A percentile compares a stretch with the other conserved stretches of the same genome.
phyloP scores from a whole-genome alignment of 2,797 vertebrate species.

The Characodon lateralis region DNA sequence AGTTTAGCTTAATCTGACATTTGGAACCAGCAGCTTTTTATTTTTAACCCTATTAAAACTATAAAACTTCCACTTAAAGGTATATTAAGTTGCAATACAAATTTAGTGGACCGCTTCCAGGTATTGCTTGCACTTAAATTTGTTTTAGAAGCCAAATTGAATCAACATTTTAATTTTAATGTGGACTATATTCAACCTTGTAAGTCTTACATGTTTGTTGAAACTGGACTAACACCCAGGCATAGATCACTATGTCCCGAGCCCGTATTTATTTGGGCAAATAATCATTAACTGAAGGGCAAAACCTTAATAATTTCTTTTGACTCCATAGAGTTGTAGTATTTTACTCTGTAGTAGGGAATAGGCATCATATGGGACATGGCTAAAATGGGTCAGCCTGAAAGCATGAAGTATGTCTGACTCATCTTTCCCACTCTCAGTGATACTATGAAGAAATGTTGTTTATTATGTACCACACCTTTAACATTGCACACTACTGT shows the following conservation, averaged over 20 bases:
- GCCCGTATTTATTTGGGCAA: not conserved
- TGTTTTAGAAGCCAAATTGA: not conserved
- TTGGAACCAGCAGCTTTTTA: not conserved
- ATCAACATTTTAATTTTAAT: not conserved
- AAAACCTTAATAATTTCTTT: not conserved
- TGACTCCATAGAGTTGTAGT: not conserved
- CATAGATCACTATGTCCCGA: not conserved
- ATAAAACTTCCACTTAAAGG: not conserved
- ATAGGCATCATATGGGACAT: not conserved
- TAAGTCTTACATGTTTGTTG: not conserved
- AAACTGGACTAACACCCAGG: not conserved
- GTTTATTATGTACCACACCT: slow-evolving; percentile 26
- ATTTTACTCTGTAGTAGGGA: not conserved
- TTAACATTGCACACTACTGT: not conserved
- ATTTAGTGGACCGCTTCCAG: not conserved
- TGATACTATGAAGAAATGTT: slow-evolving; percentile 49
- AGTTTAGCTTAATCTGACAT: not conserved
- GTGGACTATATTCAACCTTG: not conserved
- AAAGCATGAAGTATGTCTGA: slow-evolving; percentile 14
- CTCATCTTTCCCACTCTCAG: slow-evolving; percentile 33
- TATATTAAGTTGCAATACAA: not conserved
- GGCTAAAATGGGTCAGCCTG: not conserved
- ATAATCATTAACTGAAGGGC: not conserved
- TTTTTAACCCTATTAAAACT: not conserved
- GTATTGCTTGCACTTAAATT: not conserved